These are phyloP conservation scores for Thecophora atra DNA, from an alignment of 2,888 invertebrate species.

Conservation along the genomic window DNA sequence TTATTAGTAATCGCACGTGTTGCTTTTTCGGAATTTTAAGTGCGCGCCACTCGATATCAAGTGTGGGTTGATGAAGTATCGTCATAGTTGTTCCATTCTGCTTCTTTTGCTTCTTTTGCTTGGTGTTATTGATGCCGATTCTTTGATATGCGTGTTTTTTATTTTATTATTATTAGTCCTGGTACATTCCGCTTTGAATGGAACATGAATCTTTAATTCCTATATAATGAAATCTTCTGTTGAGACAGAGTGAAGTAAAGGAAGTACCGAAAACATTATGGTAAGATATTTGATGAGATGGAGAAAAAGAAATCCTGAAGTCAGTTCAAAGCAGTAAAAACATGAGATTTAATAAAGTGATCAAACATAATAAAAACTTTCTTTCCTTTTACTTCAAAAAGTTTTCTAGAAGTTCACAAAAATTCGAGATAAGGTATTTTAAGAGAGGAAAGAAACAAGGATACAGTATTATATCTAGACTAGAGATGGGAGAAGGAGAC, in stretches of 20 bases:
- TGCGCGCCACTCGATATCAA: not conserved
- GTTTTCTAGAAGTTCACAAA: no score
- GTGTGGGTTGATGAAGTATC: not conserved
- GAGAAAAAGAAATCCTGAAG: no score
- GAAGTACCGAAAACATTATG: no score
- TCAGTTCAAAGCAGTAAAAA: no score
- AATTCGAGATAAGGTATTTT: no score
- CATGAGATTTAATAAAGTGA: no score
- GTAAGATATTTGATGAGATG: no score
- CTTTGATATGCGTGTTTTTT: constrained; percentile 19
- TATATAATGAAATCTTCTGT: constrained; percentile 2
- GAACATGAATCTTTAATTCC: constrained; percentile 39
- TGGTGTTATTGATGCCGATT: constrained; percentile 18
- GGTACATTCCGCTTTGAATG: constrained; percentile 23
- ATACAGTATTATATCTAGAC: no score
- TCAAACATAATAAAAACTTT: no score
- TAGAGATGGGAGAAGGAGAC: no score
- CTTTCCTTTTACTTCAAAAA: no score
- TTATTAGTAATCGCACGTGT: constrained; percentile 20
- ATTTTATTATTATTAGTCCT: constrained; percentile 19
- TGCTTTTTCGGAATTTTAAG: constrained; percentile 37
- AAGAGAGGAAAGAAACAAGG: no score
- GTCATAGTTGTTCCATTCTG: not conserved
- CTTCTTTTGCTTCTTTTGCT: constrained; percentile 11
- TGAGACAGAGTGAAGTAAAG: not conserved